phyloP scores from a whole-genome alignment of 2,113 vertebrate genomes.

The Aplodontia rufa region DNA sequence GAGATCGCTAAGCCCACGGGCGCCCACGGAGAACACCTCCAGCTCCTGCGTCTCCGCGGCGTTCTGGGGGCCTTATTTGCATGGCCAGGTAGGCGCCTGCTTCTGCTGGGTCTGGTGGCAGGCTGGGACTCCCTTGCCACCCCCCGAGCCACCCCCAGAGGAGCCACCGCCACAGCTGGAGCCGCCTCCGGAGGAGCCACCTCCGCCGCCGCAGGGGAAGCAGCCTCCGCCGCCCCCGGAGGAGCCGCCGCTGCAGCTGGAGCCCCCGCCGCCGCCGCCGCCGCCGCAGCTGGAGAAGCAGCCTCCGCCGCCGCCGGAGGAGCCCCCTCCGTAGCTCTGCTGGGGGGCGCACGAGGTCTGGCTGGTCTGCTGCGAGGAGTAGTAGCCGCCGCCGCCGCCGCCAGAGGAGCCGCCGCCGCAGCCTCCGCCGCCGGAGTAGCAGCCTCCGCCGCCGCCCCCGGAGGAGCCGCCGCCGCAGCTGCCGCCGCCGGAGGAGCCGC shows the following conservation, averaged over 20 bases:
- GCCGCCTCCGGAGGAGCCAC: background rate
- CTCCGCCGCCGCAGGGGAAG: background rate
- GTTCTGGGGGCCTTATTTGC: conserved; percentile 54
- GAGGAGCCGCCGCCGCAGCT: background rate
- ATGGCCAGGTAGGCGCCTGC: conserved; percentile 72
- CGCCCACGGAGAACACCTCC: background rate
- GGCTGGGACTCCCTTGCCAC: conserved; percentile 50
- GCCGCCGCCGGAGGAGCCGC: background rate
- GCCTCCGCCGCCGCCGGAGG: background rate
- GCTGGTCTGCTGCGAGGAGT: conserved; percentile 20
- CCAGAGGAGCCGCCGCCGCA: background rate
- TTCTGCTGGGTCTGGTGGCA: conserved; percentile 80
- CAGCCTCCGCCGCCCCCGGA: background rate
- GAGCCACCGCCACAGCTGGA: background rate
- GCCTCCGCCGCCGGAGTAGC: too few species aligned
- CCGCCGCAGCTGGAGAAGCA: background rate
- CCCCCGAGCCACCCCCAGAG: background rate
- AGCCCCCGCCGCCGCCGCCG: background rate
- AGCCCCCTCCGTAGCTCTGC: conserved; percentile 10
- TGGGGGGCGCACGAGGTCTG: conserved; percentile 38
- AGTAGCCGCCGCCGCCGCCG: background rate
- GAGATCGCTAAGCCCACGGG: background rate
- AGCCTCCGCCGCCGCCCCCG: background rate
- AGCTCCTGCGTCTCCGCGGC: background rate
- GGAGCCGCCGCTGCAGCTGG: background rate